Evolutionary conservation across 2,797 vertebrate genomes (phyloP).

Genomic region (Peromyscus melanophrys): DNA sequence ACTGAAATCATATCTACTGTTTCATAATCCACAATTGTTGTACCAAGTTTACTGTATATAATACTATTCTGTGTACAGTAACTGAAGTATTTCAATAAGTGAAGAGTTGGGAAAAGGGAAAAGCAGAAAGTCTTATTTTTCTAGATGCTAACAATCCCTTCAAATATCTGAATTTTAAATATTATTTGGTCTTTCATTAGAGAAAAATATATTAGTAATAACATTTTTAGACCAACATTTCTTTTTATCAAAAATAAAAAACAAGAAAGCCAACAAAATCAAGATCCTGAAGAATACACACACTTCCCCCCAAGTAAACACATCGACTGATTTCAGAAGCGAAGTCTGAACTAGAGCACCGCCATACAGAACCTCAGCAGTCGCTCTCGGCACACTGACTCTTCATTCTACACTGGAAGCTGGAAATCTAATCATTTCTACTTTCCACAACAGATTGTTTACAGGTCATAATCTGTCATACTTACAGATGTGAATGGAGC

Average conservation of each 20-base stretch:
- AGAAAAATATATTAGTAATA: slow-evolving; percentile 52
- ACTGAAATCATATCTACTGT: neutral
- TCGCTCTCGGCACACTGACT: neutral
- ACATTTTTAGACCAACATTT: slow-evolving; percentile 57
- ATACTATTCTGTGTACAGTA: neutral
- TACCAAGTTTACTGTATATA: neutral
- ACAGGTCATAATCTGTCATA: neutral
- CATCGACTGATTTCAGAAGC: slow-evolving; percentile 52
- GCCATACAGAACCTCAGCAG: neutral
- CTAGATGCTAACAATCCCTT: neutral
- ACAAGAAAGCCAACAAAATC: neutral
- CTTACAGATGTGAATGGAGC: slow-evolving; percentile 24
- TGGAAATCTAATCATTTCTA: neutral
- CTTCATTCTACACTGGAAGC: slow-evolving; percentile 6
- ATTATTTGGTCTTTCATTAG: slow-evolving; percentile 40
- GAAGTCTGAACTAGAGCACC: slow-evolving; percentile 53
- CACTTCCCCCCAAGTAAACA: slow-evolving; percentile 21
- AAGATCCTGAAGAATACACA: neutral
- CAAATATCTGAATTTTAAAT: slow-evolving; percentile 46
- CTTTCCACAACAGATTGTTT: slow-evolving; percentile 51
- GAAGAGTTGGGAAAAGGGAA: slow-evolving; percentile 28
- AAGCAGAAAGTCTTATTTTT: slow-evolving; percentile 41
- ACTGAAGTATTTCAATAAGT: slow-evolving; percentile 7
- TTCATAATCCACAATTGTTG: slow-evolving; percentile 23
- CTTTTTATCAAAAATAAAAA: neutral